A percentile compares a stretch with the other conserved stretches of the same genome.
Conservation (phyloP, 2,113 vertebrate species). For the Egretta garzetta region DNA sequence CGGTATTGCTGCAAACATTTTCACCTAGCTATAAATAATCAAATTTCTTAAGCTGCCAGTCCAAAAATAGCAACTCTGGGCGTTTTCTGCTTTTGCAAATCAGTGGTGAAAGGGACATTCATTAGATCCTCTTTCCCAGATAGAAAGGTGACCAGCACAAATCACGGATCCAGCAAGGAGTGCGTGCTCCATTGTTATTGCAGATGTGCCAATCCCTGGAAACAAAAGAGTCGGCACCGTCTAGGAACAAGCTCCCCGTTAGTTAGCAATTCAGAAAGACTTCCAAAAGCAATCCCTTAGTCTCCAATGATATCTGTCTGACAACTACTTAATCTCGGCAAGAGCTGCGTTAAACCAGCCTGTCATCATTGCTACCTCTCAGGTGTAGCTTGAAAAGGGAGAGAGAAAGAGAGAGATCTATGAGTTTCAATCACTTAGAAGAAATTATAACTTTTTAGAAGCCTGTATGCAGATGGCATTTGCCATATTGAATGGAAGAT, state of each 20-base stretch:
- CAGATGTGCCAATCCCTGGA: slow-evolving; percentile 51
- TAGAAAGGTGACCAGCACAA: not conserved
- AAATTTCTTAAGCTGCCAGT: not conserved
- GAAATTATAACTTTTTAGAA: slow-evolving; percentile 74
- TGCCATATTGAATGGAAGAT: slow-evolving; percentile 66
- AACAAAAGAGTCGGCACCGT: slow-evolving; percentile 40
- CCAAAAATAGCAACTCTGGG: not conserved
- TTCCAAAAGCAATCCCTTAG: slow-evolving; percentile 77
- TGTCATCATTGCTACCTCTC: slow-evolving; percentile 73
- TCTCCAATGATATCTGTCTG: slow-evolving; percentile 80
- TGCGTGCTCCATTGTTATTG: slow-evolving; percentile 20
- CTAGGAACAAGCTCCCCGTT: slow-evolving; percentile 57
- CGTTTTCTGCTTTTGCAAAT: slow-evolving; percentile 21
- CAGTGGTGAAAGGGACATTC: not conserved
- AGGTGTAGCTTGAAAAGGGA: slow-evolving; percentile 69
- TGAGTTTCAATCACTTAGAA: slow-evolving; percentile 69
- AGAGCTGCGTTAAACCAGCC: slow-evolving; percentile 79
- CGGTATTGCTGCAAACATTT: not conserved
- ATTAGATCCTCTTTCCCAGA: slow-evolving; percentile 5
- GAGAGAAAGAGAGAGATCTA: slow-evolving; percentile 63
- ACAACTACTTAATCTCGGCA: slow-evolving; percentile 82
- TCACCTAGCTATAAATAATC: slow-evolving; percentile 10
- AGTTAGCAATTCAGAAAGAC: slow-evolving; percentile 80
- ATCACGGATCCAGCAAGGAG: not conserved
- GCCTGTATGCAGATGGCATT: slow-evolving; percentile 64